Conservation (phyloP, 1,140 invertebrate species). For the Episyrphus balteatus region DNA sequence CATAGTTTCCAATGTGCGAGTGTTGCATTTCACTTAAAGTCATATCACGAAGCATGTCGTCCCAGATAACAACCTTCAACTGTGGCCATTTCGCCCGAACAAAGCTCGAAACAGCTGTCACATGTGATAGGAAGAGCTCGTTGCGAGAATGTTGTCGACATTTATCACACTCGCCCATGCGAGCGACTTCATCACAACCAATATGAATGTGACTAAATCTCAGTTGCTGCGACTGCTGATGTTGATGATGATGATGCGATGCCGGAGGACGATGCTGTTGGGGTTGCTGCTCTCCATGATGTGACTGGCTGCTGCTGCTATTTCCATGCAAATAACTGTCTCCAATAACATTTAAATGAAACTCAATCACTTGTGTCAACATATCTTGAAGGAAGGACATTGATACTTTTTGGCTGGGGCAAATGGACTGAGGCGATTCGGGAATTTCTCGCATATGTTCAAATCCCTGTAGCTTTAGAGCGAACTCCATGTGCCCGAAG, state of each 20-base stretch:
- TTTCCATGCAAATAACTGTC: slow-evolving; percentile 2
- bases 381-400: slow-evolving; percentile 60
- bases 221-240: slow-evolving; percentile 26
- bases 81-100: slow-evolving; percentile 51
- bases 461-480: slow-evolving; percentile 71
- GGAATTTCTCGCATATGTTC: slow-evolving; percentile 64
- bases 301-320: background rate
- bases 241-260: background rate
- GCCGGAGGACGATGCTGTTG: background rate
- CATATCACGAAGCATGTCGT: slow-evolving; percentile 82
- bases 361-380: slow-evolving; percentile 64
- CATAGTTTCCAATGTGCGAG: slow-evolving; percentile 57
- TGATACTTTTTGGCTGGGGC: slow-evolving; percentile 65
- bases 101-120: slow-evolving; percentile 49
- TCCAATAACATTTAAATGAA: slow-evolving; percentile 17
- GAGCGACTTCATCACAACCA: slow-evolving; percentile 72
- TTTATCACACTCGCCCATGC: slow-evolving; percentile 66
- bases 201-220: slow-evolving; percentile 63
- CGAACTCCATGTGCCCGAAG: slow-evolving; percentile 90
- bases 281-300: too few species aligned
- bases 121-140: slow-evolving; percentile 60
- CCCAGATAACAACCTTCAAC: slow-evolving; percentile 79
- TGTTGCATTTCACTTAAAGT: slow-evolving; percentile 52
- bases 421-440: slow-evolving; percentile 69
- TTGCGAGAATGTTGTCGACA: slow-evolving; percentile 50